Percentiles rank a stretch among this genome's conserved stretches.
Conservation (phyloP, 2,888 invertebrate species). For the Drosophila trichaetosa region DNA sequence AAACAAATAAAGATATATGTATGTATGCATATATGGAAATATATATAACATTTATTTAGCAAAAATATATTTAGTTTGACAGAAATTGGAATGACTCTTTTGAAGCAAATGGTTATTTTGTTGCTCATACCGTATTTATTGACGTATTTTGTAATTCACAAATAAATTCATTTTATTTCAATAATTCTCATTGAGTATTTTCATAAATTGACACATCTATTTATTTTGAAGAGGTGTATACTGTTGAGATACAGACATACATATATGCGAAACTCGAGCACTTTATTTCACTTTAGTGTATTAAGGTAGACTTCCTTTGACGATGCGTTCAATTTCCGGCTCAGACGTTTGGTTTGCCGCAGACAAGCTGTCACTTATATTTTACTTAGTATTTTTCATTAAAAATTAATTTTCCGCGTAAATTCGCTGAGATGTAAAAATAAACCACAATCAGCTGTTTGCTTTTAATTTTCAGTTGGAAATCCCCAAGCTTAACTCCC, state of each 20-base stretch:
- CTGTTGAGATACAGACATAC: background rate
- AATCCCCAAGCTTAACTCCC: background rate
- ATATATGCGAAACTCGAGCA: slow-evolving; percentile 27
- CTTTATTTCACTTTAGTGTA: slow-evolving; percentile 61
- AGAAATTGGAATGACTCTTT: background rate
- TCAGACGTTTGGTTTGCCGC: slow-evolving; percentile 32
- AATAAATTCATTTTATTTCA: background rate
- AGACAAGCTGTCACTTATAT: slow-evolving; percentile 21
- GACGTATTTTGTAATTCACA: background rate
- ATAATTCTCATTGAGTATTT: background rate
- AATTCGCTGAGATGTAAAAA: slow-evolving; percentile 1
- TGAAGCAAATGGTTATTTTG: background rate
- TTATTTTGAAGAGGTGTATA: background rate
- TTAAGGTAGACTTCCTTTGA: slow-evolving; percentile 65
- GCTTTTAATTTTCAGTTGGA: slow-evolving; percentile 40
- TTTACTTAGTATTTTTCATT: slow-evolving; percentile 17
- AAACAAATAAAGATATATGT: background rate
- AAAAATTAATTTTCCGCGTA: slow-evolving; percentile 33
- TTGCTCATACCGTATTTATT: background rate
- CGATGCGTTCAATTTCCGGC: slow-evolving; percentile 71
- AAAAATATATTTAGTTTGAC: background rate
- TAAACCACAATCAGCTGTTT: slow-evolving; percentile 25
- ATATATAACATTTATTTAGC: background rate
- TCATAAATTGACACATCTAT: background rate
- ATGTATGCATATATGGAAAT: background rate